A percentile compares a stretch with the other conserved stretches of the same genome.
Evolutionary conservation across 2,113 vertebrate species (phyloP).

Genomic region (Sorex fumeus): DNA sequence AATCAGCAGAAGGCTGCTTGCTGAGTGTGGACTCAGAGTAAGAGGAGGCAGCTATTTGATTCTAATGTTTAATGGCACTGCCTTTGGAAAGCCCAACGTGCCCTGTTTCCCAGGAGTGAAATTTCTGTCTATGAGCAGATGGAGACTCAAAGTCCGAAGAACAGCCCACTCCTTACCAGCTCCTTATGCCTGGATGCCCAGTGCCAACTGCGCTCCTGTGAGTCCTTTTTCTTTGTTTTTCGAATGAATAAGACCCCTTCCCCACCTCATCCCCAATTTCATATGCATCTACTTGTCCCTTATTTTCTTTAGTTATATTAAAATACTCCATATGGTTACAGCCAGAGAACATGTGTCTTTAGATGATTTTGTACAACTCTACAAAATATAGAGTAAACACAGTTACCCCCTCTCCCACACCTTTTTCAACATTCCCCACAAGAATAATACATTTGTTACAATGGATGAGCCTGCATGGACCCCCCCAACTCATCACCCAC

Average conservation of each 20-base stretch:
- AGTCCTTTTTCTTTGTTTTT: background rate
- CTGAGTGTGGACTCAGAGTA: conserved; percentile 11
- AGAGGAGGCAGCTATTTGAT: conserved; percentile 8
- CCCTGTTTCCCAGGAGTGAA: background rate
- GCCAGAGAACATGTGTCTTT: background rate
- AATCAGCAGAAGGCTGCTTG: conserved; percentile 53
- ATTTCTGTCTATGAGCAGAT: conserved; percentile 45
- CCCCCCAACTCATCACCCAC: too few species aligned
- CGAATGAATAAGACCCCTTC: background rate
- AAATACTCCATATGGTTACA: background rate
- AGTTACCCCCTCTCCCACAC: too few species aligned
- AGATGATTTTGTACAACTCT: background rate
- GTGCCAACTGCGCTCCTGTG: background rate
- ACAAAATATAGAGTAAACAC: too few species aligned
- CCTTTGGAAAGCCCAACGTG: background rate
- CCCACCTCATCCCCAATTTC: background rate
- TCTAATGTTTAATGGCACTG: conserved; percentile 32
- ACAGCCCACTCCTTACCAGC: background rate
- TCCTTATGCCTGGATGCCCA: background rate
- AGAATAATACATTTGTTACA: too few species aligned
- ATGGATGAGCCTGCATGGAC: too few species aligned
- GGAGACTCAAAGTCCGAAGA: background rate
- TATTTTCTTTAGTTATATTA: background rate
- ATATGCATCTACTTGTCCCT: background rate
- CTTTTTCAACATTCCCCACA: too few species aligned